Percentiles rank a stretch among this genome's conserved stretches.
Evolutionary conservation across 2,888 invertebrate genomes (phyloP).

Genomic region (Bembecia ichneumoniformis): DNA sequence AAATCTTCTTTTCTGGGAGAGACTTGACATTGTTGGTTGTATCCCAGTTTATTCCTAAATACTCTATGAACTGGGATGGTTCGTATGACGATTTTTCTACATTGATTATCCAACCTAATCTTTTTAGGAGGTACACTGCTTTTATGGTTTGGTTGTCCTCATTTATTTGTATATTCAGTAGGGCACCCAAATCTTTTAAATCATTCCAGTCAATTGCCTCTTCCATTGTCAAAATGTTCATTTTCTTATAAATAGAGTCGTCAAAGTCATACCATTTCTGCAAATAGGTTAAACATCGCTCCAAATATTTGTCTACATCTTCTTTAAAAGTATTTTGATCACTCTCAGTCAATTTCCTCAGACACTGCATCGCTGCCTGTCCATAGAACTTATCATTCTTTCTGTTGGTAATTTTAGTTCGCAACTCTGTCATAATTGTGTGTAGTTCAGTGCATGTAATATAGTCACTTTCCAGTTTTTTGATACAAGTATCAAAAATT

Average conservation of each 20-base stretch:
- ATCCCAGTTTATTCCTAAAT: no score
- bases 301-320: conserved; percentile 5
- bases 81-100: no score
- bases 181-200: background rate
- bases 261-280: conserved; percentile 4
- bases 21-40: no score
- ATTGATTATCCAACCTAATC: no score
- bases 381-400: conserved; percentile 7
- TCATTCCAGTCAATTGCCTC: background rate
- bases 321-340: conserved; percentile 6
- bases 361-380: conserved; percentile 5
- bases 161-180: background rate
- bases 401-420: conserved; percentile 2
- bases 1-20: no score
- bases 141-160: no score
- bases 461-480: conserved; percentile 2
- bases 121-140: no score
- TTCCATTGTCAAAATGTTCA: background rate
- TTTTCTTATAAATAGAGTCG: conserved; percentile 7
- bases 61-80: no score
- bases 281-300: conserved; percentile 6
- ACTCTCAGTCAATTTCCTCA: conserved; percentile 6
- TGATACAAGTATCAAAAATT: background rate
- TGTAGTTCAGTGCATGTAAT: conserved; percentile 1
- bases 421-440: conserved; percentile 6